phyloP scores from a whole-genome alignment of 2,888 invertebrate species.

The Limnephilus rhombicus region DNA sequence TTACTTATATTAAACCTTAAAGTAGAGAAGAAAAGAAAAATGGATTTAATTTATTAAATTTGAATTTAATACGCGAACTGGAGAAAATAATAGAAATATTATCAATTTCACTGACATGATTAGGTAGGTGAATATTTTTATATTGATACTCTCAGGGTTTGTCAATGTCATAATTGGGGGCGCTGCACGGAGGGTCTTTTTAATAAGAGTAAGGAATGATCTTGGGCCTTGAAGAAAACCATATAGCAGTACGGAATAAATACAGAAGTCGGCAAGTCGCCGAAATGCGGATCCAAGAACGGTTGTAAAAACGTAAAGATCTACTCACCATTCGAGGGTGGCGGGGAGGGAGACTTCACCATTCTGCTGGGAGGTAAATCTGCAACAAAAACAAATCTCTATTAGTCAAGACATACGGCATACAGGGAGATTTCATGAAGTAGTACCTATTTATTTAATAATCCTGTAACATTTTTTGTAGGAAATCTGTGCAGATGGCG shows the following conservation, averaged over 20 bases:
- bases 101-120: no score
- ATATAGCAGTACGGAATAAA: neutral
- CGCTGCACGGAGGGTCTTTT: neutral
- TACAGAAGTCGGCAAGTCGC: no score
- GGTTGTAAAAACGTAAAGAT: neutral
- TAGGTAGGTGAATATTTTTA: no score
- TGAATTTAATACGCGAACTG: no score
- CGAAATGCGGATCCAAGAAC: no score
- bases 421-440: neutral
- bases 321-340: constrained; percentile 84
- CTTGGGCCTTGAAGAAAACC: neutral
- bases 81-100: no score
- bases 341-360: constrained; percentile 88
- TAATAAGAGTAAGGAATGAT: neutral
- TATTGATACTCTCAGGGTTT: no score
- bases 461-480: no score
- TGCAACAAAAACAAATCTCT: constrained; percentile 71
- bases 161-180: no score
- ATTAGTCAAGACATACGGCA: neutral
- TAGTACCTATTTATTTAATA: neutral
- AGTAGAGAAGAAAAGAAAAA: no score
- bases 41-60: no score
- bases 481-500: neutral
- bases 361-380: constrained; percentile 80
- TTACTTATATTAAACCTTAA: no score